Conservation (phyloP, 2,113 vertebrate species). For the Colinus virginianus region DNA sequence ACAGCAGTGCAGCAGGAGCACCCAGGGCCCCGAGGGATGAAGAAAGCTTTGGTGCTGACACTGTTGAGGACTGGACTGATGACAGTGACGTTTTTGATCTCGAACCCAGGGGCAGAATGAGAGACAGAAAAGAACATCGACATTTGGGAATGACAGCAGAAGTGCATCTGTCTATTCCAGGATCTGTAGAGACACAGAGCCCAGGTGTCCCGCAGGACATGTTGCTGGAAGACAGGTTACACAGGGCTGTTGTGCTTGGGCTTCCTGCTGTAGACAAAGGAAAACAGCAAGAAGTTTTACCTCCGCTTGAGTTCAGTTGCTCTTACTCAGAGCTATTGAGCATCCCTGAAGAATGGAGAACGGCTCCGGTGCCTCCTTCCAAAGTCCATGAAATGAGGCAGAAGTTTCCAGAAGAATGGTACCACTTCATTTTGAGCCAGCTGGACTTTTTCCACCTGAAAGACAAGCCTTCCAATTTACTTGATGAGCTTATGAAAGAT, state of each 20-base stretch:
- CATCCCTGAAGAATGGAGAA: slow-evolving; percentile 89
- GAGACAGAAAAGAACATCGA: slow-evolving; percentile 76
- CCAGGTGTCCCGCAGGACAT: slow-evolving; percentile 78
- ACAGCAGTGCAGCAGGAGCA: slow-evolving; percentile 63
- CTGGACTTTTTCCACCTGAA: slow-evolving; percentile 83
- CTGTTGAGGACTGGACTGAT: slow-evolving; percentile 90
- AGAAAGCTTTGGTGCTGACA: slow-evolving; percentile 82
- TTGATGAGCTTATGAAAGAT: slow-evolving; percentile 87
- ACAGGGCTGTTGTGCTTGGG: slow-evolving; percentile 75
- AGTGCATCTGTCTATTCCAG: slow-evolving; percentile 86
- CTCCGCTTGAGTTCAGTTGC: slow-evolving; percentile 85
- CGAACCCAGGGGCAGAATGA: slow-evolving; percentile 79
- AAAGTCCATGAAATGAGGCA: slow-evolving; percentile 85
- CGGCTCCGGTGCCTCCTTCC: slow-evolving; percentile 80
- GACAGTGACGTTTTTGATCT: slow-evolving; percentile 89
- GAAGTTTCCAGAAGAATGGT: slow-evolving; percentile 94
- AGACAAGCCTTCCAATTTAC: slow-evolving; percentile 81
- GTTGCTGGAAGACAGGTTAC: slow-evolving; percentile 80
- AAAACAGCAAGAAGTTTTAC: slow-evolving; percentile 58
- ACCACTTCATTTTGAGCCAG: slow-evolving; percentile 86
- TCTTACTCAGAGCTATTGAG: slow-evolving; percentile 86
- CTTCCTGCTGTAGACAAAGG: slow-evolving; percentile 80
- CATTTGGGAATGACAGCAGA: slow-evolving; percentile 57
- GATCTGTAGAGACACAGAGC: slow-evolving; percentile 87
- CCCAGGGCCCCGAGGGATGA: slow-evolving; percentile 77